phyloP scores from a whole-genome alignment of 2,113 vertebrate species.

The Bungarus multicinctus region DNA sequence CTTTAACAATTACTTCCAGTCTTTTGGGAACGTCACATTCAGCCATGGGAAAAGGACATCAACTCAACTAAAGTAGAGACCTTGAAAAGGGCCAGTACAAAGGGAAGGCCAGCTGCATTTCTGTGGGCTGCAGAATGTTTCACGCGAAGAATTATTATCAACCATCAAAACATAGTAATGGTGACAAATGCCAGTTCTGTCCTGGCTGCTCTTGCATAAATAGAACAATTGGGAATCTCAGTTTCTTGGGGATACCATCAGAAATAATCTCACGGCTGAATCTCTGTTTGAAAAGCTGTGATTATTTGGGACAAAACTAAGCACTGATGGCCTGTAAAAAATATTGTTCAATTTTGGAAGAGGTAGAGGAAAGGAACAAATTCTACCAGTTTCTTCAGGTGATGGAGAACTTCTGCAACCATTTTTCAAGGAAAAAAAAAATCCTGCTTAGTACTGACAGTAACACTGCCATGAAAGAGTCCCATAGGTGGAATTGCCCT shows the following conservation, averaged over 20 bases:
- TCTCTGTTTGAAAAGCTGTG: background rate
- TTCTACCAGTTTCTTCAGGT: background rate
- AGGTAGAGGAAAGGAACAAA: background rate
- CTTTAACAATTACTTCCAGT: background rate
- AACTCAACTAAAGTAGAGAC: background rate
- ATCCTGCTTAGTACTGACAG: background rate
- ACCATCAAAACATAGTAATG: background rate
- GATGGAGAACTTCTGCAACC: background rate
- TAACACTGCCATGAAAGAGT: background rate
- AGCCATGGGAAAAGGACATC: background rate
- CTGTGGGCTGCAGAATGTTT: background rate
- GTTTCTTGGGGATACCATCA: background rate
- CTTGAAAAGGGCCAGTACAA: background rate
- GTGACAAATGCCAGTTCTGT: background rate
- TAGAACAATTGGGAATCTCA: background rate
- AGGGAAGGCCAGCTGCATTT: background rate
- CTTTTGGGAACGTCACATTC: background rate
- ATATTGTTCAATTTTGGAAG: background rate
- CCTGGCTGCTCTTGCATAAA: background rate
- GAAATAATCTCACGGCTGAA: background rate
- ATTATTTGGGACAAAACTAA: background rate
- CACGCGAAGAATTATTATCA: background rate
- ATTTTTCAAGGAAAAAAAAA: background rate
- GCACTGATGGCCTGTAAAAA: background rate
- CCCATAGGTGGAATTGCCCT: background rate